phyloP scores from a whole-genome alignment of 2,113 vertebrate species.

The Origma solitaria region DNA sequence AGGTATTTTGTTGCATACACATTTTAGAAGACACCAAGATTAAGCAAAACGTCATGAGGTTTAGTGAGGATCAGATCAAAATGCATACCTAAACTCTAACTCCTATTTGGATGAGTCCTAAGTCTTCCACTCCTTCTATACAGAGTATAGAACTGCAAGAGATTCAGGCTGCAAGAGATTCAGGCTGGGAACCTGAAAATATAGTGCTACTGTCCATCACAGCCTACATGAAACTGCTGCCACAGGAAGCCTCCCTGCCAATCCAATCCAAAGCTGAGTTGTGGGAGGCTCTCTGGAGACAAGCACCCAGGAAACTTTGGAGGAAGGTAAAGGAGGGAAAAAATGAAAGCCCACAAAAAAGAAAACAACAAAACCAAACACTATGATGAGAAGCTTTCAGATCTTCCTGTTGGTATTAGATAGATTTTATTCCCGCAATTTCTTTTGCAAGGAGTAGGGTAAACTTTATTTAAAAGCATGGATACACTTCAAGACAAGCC shows the following conservation, averaged over 20 bases:
- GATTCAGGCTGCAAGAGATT: background rate
- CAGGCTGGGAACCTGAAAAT: background rate
- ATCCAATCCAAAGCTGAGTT: background rate
- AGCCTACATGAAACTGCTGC: background rate
- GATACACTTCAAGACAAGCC: background rate
- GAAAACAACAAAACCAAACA: background rate
- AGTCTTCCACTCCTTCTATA: background rate
- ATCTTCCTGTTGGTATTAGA: background rate
- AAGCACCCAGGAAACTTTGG: background rate
- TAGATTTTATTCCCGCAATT: background rate
- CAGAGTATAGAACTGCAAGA: background rate
- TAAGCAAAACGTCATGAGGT: background rate
- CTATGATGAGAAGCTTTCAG: background rate
- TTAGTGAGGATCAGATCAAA: background rate
- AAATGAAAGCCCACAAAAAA: background rate
- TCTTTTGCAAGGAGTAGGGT: background rate
- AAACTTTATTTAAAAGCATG: background rate
- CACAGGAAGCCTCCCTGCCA: background rate
- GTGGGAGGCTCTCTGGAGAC: background rate
- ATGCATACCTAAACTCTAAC: background rate
- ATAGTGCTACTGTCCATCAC: background rate
- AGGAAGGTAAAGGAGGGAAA: accelerated
- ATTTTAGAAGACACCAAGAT: background rate
- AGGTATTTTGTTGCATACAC: background rate
- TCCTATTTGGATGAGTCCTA: background rate